phyloP scores from a whole-genome alignment of 2,113 vertebrate species.

The Theropithecus gelada region DNA sequence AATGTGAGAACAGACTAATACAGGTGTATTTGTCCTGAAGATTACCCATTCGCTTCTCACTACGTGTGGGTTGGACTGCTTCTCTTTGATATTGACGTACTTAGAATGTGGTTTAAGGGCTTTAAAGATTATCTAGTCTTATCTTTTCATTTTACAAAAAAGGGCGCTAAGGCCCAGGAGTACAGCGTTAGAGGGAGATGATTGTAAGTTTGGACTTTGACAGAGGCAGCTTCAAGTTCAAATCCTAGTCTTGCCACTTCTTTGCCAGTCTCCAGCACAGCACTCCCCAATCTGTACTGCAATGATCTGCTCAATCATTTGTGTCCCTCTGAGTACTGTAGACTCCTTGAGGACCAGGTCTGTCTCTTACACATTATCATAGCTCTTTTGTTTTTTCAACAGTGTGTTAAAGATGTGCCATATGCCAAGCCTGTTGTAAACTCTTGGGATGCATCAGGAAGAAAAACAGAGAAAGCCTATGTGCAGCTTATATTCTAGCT shows the following conservation, averaged over 20 bases:
- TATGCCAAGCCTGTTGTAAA: neutral
- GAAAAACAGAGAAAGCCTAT: neutral
- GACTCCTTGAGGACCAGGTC: neutral
- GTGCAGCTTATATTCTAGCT: neutral
- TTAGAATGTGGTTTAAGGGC: neutral
- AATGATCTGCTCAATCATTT: neutral
- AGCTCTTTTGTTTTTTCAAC: neutral
- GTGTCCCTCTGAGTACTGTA: neutral
- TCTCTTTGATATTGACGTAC: conserved; percentile 18
- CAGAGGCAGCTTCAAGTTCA: neutral
- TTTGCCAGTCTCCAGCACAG: neutral
- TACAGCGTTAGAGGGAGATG: neutral
- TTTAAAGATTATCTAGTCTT: conserved; percentile 23
- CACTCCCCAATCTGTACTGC: accelerated
- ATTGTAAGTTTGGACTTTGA: neutral
- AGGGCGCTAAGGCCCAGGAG: neutral
- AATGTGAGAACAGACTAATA: no score
- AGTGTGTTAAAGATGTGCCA: neutral
- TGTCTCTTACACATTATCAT: neutral
- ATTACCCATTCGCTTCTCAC: neutral
- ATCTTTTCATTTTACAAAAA: conserved; percentile 28
- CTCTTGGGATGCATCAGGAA: neutral
- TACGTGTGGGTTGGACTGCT: neutral
- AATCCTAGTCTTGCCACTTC: neutral
- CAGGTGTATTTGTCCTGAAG: neutral